phyloP scores from a whole-genome alignment of 2,113 vertebrate species.

The Nibea albiflora region DNA sequence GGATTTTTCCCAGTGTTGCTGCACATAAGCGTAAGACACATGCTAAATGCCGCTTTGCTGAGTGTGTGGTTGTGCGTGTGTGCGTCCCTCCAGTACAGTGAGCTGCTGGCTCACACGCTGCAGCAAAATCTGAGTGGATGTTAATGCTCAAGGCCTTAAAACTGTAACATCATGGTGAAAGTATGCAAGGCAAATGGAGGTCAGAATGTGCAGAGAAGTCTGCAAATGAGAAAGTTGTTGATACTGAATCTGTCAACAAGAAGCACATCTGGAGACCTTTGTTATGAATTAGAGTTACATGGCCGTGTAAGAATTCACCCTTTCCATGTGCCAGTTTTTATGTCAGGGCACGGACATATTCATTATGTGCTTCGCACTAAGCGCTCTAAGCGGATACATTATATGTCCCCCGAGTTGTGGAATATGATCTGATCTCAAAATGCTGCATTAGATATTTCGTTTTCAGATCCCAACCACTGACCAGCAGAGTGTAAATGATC shows the following conservation, averaged over 20 bases:
- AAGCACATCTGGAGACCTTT: slow-evolving; percentile 46
- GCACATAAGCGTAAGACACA: slow-evolving; percentile 33
- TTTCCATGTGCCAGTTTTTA: slow-evolving; percentile 51
- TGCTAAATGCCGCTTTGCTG: slow-evolving; percentile 18
- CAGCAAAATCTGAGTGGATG: slow-evolving; percentile 40
- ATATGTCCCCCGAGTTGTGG: neutral
- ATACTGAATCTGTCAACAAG: slow-evolving; percentile 52
- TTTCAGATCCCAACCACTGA: neutral
- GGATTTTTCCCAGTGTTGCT: slow-evolving; percentile 29
- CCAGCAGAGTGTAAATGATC: neutral
- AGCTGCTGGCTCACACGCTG: slow-evolving; percentile 34
- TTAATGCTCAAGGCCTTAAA: slow-evolving; percentile 42
- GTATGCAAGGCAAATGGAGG: slow-evolving; percentile 55
- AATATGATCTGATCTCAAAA: slow-evolving; percentile 24
- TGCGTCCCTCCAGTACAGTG: slow-evolving; percentile 24
- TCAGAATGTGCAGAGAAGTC: slow-evolving; percentile 33
- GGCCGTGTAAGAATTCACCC: slow-evolving; percentile 46
- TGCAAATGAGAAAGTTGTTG: slow-evolving; percentile 49
- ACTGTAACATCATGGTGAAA: slow-evolving; percentile 58
- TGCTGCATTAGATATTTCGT: neutral
- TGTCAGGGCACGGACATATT: slow-evolving; percentile 18
- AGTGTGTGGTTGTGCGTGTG: neutral
- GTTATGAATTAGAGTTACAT: slow-evolving; percentile 48
- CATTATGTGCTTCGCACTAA: slow-evolving; percentile 33
- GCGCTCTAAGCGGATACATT: slow-evolving; percentile 34